Percentiles rank a stretch among this genome's conserved stretches.
Evolutionary conservation across 2,888 invertebrate species (phyloP).

Genomic region (Melinaea menophilus): DNA sequence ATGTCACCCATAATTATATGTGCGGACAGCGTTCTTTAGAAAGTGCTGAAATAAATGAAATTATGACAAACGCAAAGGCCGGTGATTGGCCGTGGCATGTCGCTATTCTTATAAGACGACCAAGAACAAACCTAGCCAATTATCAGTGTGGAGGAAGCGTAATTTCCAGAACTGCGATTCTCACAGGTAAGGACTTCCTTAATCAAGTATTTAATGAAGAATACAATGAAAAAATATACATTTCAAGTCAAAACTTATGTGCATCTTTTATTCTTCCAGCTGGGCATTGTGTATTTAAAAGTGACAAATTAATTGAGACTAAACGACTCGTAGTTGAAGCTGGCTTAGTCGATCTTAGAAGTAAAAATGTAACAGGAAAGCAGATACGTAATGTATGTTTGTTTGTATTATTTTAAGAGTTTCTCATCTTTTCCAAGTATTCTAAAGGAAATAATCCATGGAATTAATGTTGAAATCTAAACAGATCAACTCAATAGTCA

Average conservation of each 20-base stretch:
- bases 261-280: conserved; percentile 45
- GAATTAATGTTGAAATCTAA: too few species aligned
- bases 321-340: conserved; percentile 50
- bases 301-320: conserved; percentile 39
- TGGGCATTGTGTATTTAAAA: conserved; percentile 56
- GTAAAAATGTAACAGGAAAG: conserved; percentile 46
- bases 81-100: conserved; percentile 75
- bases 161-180: conserved; percentile 61
- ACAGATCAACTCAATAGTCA: too few species aligned
- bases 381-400: conserved; percentile 46
- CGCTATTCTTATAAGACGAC: conserved; percentile 49
- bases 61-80: conserved; percentile 52
- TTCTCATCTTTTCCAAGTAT: conserved; percentile 9
- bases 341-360: conserved; percentile 52
- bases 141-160: conserved; percentile 68
- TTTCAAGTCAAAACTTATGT: background rate
- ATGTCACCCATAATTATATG: conserved; percentile 44
- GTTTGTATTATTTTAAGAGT: background rate
- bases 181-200: conserved; percentile 51
- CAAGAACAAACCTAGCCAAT: conserved; percentile 29
- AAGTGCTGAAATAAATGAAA: conserved; percentile 56
- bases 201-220: conserved; percentile 7
- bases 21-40: conserved; percentile 58
- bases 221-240: too few species aligned
- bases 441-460: background rate